These are phyloP conservation scores for Rhingia rostrata DNA, from an alignment of 2,888 invertebrate genomes.

Conservation along the genomic window DNA sequence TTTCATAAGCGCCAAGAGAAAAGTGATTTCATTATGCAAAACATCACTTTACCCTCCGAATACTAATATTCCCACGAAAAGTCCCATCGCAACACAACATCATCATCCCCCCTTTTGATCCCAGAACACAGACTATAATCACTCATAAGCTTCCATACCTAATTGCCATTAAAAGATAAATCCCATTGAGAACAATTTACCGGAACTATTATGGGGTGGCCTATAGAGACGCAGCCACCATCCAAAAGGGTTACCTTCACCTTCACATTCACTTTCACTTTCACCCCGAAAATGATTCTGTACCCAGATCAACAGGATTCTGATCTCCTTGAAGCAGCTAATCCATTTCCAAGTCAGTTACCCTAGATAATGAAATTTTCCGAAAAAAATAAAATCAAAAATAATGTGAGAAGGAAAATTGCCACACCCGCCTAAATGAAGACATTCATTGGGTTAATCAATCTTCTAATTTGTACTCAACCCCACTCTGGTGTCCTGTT, in stretches of 20 bases:
- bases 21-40: slow-evolving; percentile 36
- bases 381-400: neutral
- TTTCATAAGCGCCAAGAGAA: slow-evolving; percentile 19
- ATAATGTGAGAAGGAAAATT: slow-evolving; percentile 7
- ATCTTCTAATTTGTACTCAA: slow-evolving; percentile 48
- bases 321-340: neutral
- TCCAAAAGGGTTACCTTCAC: slow-evolving; percentile 17
- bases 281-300: neutral
- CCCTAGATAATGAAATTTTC: neutral
- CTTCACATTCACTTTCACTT: neutral
- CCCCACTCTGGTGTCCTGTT: slow-evolving; percentile 10
- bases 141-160: slow-evolving; percentile 39
- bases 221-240: neutral
- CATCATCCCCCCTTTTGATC: neutral
- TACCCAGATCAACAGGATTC: too few relatives aligned
- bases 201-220: slow-evolving; percentile 23
- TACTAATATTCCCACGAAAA: slow-evolving; percentile 38
- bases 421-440: slow-evolving; percentile 3
- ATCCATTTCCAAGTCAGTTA: slow-evolving; percentile 9
- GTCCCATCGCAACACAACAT: neutral
- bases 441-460: slow-evolving; percentile 65
- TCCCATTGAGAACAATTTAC: slow-evolving; percentile 41
- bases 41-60: slow-evolving; percentile 23
- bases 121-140: slow-evolving; percentile 11
- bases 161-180: slow-evolving; percentile 53